Percentiles rank a stretch among this genome's conserved stretches.
Evolutionary conservation across 2,113 vertebrate genomes (phyloP).

Genomic region (Lathamus discolor): DNA sequence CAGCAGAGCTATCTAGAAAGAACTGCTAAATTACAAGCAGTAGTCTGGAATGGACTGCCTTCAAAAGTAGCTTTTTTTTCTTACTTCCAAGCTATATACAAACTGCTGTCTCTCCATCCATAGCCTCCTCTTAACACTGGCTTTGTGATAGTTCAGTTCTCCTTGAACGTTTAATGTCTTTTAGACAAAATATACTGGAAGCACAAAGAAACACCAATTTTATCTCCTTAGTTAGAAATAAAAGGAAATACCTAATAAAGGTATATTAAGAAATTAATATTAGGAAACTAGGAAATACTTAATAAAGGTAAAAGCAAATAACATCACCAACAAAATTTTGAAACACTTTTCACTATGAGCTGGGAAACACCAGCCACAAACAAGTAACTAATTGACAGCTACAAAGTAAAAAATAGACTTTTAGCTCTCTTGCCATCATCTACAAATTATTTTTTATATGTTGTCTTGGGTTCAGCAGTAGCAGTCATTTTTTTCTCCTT

Average conservation of each 20-base stretch:
- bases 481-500: too few species aligned
- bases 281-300: not conserved
- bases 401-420: not conserved
- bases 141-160: not conserved
- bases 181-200: not conserved
- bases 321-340: not conserved
- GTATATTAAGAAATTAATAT: too few species aligned
- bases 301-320: not conserved
- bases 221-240: not conserved
- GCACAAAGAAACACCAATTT: not conserved
- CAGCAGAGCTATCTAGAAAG: conserved; percentile 26
- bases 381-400: not conserved
- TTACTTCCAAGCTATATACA: not conserved
- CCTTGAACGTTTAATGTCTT: not conserved
- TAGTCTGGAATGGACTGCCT: not conserved
- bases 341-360: not conserved
- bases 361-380: not conserved
- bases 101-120: not conserved
- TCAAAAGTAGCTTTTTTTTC: not conserved
- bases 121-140: not conserved
- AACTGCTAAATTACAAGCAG: not conserved
- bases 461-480: too few species aligned
- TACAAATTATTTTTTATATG: not conserved
- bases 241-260: not conserved
- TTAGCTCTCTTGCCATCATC: not conserved